Base-by-base conservation (phyloP, 2,888 invertebrate species). In the Thera obeliscata region DNA sequence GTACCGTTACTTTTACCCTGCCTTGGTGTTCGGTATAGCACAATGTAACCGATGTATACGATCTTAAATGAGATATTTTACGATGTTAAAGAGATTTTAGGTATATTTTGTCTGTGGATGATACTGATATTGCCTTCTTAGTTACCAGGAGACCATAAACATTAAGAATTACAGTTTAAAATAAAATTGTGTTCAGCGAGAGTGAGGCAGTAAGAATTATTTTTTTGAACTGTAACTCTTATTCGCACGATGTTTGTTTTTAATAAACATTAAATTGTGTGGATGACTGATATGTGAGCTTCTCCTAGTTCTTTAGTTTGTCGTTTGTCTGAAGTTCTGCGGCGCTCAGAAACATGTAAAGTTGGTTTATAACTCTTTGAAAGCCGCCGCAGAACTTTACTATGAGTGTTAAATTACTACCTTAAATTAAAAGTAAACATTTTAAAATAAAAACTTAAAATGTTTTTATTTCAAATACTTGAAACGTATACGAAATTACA, bases 21-120 rank as follows among this genome's bases (percentile, higher is more conserved):
- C 93, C 94, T 93, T 93, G 89, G 92, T 93, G 93, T 93, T 92
- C 88, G 88, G 78, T 81, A 87, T 91, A 93, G 93, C 93, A 93
- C 93, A 91, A 93, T 91, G 93, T 90, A 93, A 93, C 92, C 91
- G 84, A 93, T 91, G 93, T 93, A 93, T 93, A 93, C 93, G 93
- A 93, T 81, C 83, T 87, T 85, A 85, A 86, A 89, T 89, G 85
- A 69, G 60, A 91, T 93, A 93, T 93, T 93, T 91, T 93, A 93
- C 90, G 90, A 89, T 91, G 93, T 93, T 93, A 80, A 89, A 86
- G 88, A 91, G 88, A 90, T 91, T 91, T 90, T 89, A 91, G 87
- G 86, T 91, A 86, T 93, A 93, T 92, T 87, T 88, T 90, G 86
- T 90, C 88, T 87, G 84, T 78, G 79, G 79, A 79, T 77, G 73